Conservation (phyloP, 2,888 invertebrate species). For the Syrista parreyssii region DNA sequence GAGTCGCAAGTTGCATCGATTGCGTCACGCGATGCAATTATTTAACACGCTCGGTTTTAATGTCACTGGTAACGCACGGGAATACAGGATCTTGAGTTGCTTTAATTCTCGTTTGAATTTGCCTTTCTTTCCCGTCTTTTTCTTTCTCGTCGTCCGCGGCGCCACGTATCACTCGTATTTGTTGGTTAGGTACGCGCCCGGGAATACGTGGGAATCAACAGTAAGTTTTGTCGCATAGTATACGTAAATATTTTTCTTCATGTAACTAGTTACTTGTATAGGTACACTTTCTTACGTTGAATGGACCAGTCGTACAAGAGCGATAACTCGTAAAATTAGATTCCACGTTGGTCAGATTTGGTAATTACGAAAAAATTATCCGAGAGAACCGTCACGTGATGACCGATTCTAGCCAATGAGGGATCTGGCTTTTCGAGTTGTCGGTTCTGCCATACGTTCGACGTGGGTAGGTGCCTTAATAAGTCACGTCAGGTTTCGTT, state of each 20-base stretch:
- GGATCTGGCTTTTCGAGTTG: too few relatives aligned
- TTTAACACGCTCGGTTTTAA: slow-evolving; percentile 41
- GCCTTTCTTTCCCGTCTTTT: neutral
- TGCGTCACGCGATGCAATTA: slow-evolving; percentile 54
- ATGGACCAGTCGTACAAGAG: too few relatives aligned
- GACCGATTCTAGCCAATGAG: too few relatives aligned
- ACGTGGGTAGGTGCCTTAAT: neutral
- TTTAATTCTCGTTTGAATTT: neutral
- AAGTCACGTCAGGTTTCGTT: neutral
- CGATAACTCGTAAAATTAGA: too few relatives aligned
- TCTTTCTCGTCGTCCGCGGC: neutral
- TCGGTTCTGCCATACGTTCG: too few relatives aligned
- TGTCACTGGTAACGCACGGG: neutral
- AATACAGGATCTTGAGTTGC: neutral
- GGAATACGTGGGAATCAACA: neutral
- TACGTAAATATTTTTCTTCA: neutral
- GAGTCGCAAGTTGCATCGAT: slow-evolving; percentile 44
- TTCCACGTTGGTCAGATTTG: too few relatives aligned
- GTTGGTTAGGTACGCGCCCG: neutral
- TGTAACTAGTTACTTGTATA: neutral
- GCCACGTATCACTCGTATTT: neutral
- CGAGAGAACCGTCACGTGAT: too few relatives aligned
- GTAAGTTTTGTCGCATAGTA: neutral
- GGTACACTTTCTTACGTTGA: too few relatives aligned
- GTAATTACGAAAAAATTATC: too few relatives aligned